Base-by-base conservation (phyloP, 2,113 vertebrate species). In the Petromus typicus region DNA sequence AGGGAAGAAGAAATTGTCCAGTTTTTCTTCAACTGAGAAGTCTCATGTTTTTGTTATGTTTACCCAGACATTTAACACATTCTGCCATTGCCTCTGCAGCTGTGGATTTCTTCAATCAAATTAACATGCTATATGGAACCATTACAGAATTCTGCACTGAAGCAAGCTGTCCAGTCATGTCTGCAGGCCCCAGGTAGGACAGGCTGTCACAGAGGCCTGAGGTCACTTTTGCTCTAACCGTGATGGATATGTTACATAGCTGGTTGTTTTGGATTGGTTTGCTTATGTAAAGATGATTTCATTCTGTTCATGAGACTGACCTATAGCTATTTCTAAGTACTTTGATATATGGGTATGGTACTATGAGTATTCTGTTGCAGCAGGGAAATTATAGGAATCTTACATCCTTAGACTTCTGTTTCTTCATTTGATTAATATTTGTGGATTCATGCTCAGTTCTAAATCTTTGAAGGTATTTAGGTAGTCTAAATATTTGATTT, bases 41-140 rank as follows among this genome's bases (percentile, higher is more conserved):
- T 81, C 16, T 94, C n/a, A n/a, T n/a, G n/a, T 25, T 90, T 96
- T 92, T 92, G 14, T 64, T 86, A 43, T 78, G 34, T 86, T 95
- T 64, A 81, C 7, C 75, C 13, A 71, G 57, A 79, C 37, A n/a
- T 78, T 96, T 82, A 96, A 45, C 87, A 20, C 86, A 3, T 89
- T 76, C 23, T 48, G n/a, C 2, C 4, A 0, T 2, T 32, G 54
- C 85, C 45, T 94, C 81, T 96, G 86, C 75, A 99, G 99, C 99
- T 7, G 99, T 99, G 98, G 99, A 99, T 98, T 99, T 99, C 98
- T 99, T 99, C 98, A 99, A 99, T 98, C 99, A 99, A 96, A 99
- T 99, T 97, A 99, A 99, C 97, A 99, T 99, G 99, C 95, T 99
- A 10, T 99, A 99, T 0, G 99, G 99, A 90, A 99, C 99, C 95